Base-by-base conservation (phyloP, 2,797 vertebrate species). In the Bovichtus variegatus region DNA sequence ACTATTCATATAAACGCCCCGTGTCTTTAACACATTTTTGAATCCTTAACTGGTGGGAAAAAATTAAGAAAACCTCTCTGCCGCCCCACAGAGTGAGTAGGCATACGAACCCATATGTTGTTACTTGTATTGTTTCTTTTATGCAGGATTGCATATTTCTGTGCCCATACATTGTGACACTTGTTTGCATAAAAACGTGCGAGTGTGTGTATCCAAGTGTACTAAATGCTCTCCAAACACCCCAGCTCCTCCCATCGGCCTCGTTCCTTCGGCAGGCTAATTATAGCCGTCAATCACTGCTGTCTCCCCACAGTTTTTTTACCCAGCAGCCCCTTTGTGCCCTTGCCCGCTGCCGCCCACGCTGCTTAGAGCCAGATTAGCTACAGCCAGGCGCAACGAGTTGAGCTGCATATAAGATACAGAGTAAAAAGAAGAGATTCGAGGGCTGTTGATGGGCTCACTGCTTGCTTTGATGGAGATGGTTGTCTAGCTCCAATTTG, bases 271-370 rank as follows among this genome's bases (percentile, higher is more conserved):
- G 83, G 87, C 82, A 40, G 68, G 82, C 87, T 91, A 93, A 94
- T 95, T 95, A 93, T 86, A 84, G 83, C 90, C 69, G 93, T 93
- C 94, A 93, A 93, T 94, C 93, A 93, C 65, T 27, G 50, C 82
- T 58, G 87, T 91, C 89, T 89, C 81, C 81, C 70, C 72, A 68
- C 86, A 71, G 69, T 77, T 88, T 85, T n/a, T 83, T 73, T 82
- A 71, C 83, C 82, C 84, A 82, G 76, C 78, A 85, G 71, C 83
- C 86, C 76, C 85, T 89, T 80, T 85, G 84, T 89, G 87, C 88
- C 89, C 82, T 85, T 85, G 81, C 89, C 90, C 78, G 54, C 85
- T 80, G 81, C 89, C 84, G 62, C 92, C 92, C 88, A 91, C 90
- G 31, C 85, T 82, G 87, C 72, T 86, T 54, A 74, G 78, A 89